These are phyloP conservation scores for Montipora cactus DNA, from an alignment of 64 coral and sea anemone genomes.

Conservation along the genomic window DNA sequence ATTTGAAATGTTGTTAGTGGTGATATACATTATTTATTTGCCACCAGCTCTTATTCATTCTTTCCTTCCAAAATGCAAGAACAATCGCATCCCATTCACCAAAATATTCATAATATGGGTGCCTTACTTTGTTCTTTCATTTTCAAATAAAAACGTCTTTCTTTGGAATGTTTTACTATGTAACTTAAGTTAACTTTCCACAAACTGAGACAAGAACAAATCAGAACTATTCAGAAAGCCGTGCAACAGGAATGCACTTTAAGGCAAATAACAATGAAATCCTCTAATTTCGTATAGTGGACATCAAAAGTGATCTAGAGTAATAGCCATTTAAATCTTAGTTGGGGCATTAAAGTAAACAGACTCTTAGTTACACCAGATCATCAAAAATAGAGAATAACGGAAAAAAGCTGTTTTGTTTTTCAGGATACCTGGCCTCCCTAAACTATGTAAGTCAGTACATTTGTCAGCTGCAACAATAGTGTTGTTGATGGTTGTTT, in stretches of 20 bases:
- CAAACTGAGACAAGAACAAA: background rate
- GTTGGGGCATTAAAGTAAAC: too few species aligned
- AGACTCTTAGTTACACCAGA: too few species aligned
- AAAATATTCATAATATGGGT: too few species aligned
- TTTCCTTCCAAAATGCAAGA: background rate
- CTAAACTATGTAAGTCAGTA: constrained; percentile 35
- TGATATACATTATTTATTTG: background rate
- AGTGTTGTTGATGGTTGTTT: constrained; percentile 50
- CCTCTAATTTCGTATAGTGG: too few species aligned
- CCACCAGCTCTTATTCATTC: background rate
- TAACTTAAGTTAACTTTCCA: background rate
- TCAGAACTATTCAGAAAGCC: background rate
- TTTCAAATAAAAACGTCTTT: too few species aligned
- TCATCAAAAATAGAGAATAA: background rate
- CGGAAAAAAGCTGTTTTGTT: background rate
- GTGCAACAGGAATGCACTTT: too few species aligned
- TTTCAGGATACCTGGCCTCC: constrained; percentile 34
- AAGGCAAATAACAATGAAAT: background rate
- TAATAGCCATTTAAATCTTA: too few species aligned
- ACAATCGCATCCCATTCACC: background rate
- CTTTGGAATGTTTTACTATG: background rate
- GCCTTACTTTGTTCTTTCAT: too few species aligned
- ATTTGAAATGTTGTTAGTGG: background rate
- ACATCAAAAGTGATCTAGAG: too few species aligned
- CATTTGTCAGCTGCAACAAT: constrained; percentile 51